Conservation (phyloP, 1,140 invertebrate species). For the Drosophila serrata region DNA sequence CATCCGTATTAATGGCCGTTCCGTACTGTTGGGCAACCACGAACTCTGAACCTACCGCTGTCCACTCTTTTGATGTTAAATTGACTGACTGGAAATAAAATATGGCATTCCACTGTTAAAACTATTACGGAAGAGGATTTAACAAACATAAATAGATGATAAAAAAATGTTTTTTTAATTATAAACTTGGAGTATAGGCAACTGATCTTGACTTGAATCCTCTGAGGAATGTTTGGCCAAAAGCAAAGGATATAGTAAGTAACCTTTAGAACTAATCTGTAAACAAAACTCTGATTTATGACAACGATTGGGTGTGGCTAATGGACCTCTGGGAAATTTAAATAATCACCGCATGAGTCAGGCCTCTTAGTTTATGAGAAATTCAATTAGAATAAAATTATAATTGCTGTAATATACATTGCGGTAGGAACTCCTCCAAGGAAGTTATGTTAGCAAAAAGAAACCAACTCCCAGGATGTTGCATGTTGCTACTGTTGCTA, state of each 20-base stretch:
- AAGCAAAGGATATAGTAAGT: not conserved
- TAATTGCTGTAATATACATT: slow-evolving; percentile 57
- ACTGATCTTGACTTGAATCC: too few species aligned
- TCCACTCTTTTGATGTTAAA: slow-evolving; percentile 18
- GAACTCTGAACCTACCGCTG: slow-evolving; percentile 1
- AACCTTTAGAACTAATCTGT: not conserved
- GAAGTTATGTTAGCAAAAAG: slow-evolving; percentile 4
- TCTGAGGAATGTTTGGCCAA: too few species aligned
- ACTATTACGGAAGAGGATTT: not conserved
- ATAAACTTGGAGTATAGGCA: too few species aligned
- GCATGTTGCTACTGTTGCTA: slow-evolving; percentile 23
- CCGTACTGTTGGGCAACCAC: slow-evolving; percentile 39
- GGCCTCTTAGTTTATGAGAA: slow-evolving; percentile 68
- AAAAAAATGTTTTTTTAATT: too few species aligned
- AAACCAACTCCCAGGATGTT: slow-evolving; percentile 38
- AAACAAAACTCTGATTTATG: not conserved
- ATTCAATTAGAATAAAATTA: slow-evolving; percentile 71
- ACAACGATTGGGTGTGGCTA: slow-evolving; percentile 21
- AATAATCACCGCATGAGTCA: slow-evolving; percentile 33
- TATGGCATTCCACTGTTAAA: slow-evolving; percentile 1
- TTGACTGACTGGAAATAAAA: slow-evolving; percentile 19
- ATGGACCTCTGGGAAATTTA: slow-evolving; percentile 23
- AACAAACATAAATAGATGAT: not conserved
- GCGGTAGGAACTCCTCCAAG: slow-evolving; percentile 11
- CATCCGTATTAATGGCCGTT: slow-evolving; percentile 47